Evolutionary conservation across 2,113 vertebrate genomes (phyloP), one percentile per base, ranked within the genome.

Genomic region (Sebastes schlegelii): DNA sequence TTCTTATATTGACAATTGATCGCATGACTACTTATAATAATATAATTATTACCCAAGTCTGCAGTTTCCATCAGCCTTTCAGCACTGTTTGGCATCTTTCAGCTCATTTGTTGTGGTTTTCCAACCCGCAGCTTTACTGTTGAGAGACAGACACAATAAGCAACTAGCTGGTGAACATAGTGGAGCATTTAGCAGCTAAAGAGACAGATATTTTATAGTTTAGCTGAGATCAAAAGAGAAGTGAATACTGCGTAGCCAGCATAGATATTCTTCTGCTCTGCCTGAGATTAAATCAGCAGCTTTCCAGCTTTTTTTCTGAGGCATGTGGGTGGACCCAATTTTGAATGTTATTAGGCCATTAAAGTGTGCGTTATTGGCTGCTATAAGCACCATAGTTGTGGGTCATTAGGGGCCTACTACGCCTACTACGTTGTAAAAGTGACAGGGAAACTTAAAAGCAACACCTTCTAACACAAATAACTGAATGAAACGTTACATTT

Each of bases 121-220:
- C 21, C 6, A 1, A n/a, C 5, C 57, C 16, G 2, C 58, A 62
- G 57, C n/a, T 72, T 57, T 14, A 57, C 34, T 21, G 34, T 71
- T 43, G 13, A 17, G 16, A 45, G 42, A 68, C 21, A 5, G 46
- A 23, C 64, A 60, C 21, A 23, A 48, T 26, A 5, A 68, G 21
- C 10, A 4, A 7, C 12, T 14, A 51, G 65, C 21, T 9, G 45
- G 19, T 21, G 42, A 13, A 46, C 63, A 21, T 9, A 5, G 64
- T 5, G 64, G 45, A 49, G 14, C 4, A 17, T 68, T 43, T 45
- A 72, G 69, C 69, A 58, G 69, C 34, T 4, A 5, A 70, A 42
- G 3, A 51, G 66, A 8, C 64, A 54, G 66, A 69, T 55, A 21
- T 70, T 69, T 54, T 21, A n/a, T 65, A 11, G 63, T 63, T 42